These are phyloP conservation scores for Adineta ricciae DNA, from an alignment of 2,888 invertebrate species.

Conservation along the genomic window DNA sequence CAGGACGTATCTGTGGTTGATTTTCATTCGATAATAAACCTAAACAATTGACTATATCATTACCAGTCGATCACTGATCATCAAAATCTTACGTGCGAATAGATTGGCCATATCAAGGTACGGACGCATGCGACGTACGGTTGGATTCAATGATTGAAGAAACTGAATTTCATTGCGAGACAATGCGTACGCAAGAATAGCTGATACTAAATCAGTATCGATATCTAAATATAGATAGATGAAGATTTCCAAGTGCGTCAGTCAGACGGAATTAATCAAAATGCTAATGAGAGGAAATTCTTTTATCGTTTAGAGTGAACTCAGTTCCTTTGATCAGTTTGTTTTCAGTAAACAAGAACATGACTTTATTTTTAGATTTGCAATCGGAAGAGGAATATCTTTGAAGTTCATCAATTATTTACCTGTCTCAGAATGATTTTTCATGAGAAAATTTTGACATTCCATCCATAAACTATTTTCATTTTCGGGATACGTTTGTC, in stretches of 20 bases:
- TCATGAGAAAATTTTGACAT: not conserved
- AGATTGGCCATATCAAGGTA: not conserved
- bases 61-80: not conserved
- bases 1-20: slow-evolving; percentile 4
- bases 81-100: not conserved
- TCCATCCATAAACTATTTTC: not conserved
- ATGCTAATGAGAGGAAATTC: not conserved
- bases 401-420: not conserved
- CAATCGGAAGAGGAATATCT: too few relatives aligned
- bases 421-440: not conserved
- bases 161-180: not conserved
- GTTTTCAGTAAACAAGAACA: too few relatives aligned
- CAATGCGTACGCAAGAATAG: not conserved
- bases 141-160: not conserved
- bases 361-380: too few relatives aligned
- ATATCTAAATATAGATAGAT: not conserved
- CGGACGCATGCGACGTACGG: not conserved
- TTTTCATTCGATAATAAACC: not conserved
- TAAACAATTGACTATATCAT: not conserved
- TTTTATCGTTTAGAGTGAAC: not conserved
- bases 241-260: not conserved
- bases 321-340: too few relatives aligned
- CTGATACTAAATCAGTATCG: not conserved
- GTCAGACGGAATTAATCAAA: not conserved
- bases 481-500: not conserved